Percentiles rank a stretch among this genome's conserved stretches.
Evolutionary conservation across 2,888 invertebrate genomes (phyloP).

Genomic region (Pyrochroa serraticornis): DNA sequence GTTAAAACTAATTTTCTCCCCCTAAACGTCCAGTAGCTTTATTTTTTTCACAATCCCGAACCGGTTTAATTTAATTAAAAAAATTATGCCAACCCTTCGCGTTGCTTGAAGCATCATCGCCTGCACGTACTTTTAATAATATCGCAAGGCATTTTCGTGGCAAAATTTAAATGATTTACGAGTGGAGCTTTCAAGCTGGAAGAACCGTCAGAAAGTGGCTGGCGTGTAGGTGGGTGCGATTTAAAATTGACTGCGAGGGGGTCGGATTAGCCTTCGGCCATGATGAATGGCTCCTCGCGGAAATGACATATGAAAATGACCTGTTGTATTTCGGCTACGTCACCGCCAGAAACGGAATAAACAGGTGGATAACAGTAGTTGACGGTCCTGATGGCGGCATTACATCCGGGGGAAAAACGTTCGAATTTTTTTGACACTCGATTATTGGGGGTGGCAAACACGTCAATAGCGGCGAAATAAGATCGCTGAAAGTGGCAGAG

Average conservation of each 20-base stretch:
- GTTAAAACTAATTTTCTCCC: no score
- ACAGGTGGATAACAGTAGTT: constrained; percentile 6
- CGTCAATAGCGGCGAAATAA: constrained; percentile 28
- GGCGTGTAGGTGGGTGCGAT: constrained; percentile 5
- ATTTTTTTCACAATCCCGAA: no score
- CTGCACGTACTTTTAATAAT: no score
- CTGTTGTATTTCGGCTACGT: constrained; percentile 24
- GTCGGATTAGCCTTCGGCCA: constrained; percentile 8
- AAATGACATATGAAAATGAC: constrained; percentile 29
- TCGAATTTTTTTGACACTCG: constrained; percentile 34
- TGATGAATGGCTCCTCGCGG: constrained; percentile 23
- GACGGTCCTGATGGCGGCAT: constrained; percentile 11
- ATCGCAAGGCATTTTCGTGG: no score
- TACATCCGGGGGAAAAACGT: constrained; percentile 12
- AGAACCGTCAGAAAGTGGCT: constrained; percentile 9
- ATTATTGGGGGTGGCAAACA: constrained; percentile 33
- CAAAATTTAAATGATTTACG: neutral
- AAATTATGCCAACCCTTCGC: no score
- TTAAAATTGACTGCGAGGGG: constrained; percentile 18
- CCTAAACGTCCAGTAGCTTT: no score
- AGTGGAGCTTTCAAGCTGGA: constrained; percentile 1
- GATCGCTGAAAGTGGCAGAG: constrained; percentile 8
- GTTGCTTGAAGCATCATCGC: no score
- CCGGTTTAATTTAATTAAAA: no score
- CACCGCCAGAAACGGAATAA: constrained; percentile 20